phyloP scores from a whole-genome alignment of 2,113 vertebrate genomes.

The Cacatua alba region DNA sequence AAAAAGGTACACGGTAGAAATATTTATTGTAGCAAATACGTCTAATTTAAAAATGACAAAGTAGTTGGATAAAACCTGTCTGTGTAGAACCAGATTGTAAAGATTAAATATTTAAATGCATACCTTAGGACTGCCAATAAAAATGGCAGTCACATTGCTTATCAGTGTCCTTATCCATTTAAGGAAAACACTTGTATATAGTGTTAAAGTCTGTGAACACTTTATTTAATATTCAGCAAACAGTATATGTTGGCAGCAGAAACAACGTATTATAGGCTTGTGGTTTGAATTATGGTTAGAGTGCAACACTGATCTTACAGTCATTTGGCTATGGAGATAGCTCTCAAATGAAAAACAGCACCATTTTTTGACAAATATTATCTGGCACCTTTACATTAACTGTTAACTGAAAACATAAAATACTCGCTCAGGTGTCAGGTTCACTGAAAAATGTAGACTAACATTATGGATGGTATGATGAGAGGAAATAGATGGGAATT shows the following conservation, averaged over 20 bases:
- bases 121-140: not conserved
- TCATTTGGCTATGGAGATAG: not conserved
- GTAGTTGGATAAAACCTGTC: not conserved
- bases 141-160: conserved; percentile 13
- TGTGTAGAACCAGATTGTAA: conserved; percentile 19
- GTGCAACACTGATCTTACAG: conserved; percentile 7
- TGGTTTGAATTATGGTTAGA: conserved; percentile 52
- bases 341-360: conserved; percentile 63
- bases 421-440: conserved; percentile 16
- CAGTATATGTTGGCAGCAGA: conserved; percentile 11
- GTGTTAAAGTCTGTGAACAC: conserved; percentile 30
- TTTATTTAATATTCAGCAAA: conserved; percentile 59
- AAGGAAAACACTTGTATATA: not conserved
- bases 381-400: conserved; percentile 42
- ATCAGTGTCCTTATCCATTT: not conserved
- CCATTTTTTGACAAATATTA: conserved; percentile 42
- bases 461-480: not conserved
- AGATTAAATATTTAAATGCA: not conserved
- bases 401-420: conserved; percentile 60
- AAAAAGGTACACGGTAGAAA: not conserved
- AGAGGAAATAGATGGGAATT: conserved; percentile 12
- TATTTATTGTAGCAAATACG: not conserved
- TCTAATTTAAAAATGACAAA: not conserved
- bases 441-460: not conserved
- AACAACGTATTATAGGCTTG: conserved; percentile 6